Evolutionary conservation across 1,140 invertebrate species (phyloP), one percentile per base, ranked within the genome.

Genomic region (Cherax destructor): DNA sequence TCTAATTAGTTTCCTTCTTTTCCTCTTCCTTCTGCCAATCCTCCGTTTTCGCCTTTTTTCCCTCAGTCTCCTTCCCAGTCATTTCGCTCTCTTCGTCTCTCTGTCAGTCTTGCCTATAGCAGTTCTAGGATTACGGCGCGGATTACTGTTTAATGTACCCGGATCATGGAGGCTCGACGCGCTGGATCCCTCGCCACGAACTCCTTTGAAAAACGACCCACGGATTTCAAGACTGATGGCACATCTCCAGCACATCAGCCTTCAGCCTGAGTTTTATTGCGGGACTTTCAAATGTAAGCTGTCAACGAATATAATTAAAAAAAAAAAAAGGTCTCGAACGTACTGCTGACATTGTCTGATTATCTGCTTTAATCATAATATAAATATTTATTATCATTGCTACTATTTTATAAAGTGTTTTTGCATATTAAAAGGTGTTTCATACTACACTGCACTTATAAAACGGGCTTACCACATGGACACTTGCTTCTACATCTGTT

Each of bases 131-230:
- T 83, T 81, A 49, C 65, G n/a, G 47, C 80, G n/a, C 24, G 30
- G 65, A 50, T 78, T n/a, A 52, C 47, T n/a, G 76, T 78, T 79
- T 87, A 87, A 87, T 87, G 85, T 87, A 74, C 24, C 11, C n/a
- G 84, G 74, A 87, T 87, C 85, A 76, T 13, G 18, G 13, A 5
- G 74, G 85, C 24, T 78, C 74, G 85, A 78, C 76, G 85, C 24
- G n/a, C 52, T 41, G 74, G 56, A 87, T 87, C 85, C 85, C 85
- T 41, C 76, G 76, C 76, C 56, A 41, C 85, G 85, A 78, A 79
- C 69, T 10, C 74, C 49, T 50, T 61, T 87, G 85, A 87, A 87
- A 87, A 87, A 87, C 76, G 85, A 49, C 30, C 76, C 47, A 41
- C 3, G 85, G 74, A 77, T 87, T 78, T 21, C 50, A 16, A 50